Evolutionary conservation across 2,113 vertebrate genomes (phyloP).

Genomic region (Rhinolophus ferrumequinum): DNA sequence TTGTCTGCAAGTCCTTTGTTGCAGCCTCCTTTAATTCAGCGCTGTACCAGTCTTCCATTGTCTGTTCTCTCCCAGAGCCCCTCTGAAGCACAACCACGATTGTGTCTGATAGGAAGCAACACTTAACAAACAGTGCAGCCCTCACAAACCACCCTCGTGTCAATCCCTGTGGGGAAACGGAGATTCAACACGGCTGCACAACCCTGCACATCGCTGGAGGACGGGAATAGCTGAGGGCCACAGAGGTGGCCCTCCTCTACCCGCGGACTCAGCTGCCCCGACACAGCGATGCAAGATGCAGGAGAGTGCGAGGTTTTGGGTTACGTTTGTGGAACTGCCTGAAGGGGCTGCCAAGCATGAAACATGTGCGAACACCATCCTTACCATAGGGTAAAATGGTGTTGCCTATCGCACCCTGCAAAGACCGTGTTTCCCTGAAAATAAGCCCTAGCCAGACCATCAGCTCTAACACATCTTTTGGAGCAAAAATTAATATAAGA

Average conservation of each 20-base stretch:
- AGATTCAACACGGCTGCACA: no score
- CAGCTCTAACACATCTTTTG: no score
- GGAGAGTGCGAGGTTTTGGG: background rate
- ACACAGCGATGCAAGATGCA: no score
- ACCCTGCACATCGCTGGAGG: rapidly evolving
- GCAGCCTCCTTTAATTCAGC: no score
- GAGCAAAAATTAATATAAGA: no score
- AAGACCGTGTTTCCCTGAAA: background rate
- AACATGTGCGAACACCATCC: background rate
- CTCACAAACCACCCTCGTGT: rapidly evolving
- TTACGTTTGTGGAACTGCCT: background rate
- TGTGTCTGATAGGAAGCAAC: background rate
- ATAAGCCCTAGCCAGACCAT: no score
- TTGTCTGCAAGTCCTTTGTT: background rate
- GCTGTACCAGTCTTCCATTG: rapidly evolving
- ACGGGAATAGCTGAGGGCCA: rapidly evolving
- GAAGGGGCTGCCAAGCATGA: background rate
- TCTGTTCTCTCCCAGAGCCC: background rate
- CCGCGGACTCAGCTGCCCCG: rapidly evolving
- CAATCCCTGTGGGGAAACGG: rapidly evolving
- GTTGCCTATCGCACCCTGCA: rapidly evolving
- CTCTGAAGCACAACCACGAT: no score
- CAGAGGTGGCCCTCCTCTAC: background rate
- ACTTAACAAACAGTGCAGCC: rapidly evolving
- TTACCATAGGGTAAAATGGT: rapidly evolving